Conservation (phyloP, 2,113 vertebrate genomes). For the Sapayoa aenigma region DNA sequence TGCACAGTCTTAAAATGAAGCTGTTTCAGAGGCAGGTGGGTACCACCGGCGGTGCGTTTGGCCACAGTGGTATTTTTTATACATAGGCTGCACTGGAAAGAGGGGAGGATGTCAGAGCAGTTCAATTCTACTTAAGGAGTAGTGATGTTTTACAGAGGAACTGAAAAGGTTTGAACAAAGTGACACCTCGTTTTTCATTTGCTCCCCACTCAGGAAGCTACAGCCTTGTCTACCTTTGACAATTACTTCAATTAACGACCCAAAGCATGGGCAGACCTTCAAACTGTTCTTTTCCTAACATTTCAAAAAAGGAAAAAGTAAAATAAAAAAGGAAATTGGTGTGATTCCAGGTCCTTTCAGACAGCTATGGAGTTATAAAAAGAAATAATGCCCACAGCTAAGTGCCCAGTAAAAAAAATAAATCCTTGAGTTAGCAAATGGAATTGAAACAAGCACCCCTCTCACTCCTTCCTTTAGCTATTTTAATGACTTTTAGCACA, state of each 20-base stretch:
- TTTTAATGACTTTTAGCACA: neutral
- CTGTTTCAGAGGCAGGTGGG: neutral
- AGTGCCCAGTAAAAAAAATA: neutral
- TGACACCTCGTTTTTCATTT: neutral
- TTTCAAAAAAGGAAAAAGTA: neutral
- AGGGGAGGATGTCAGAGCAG: neutral
- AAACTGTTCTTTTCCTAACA: neutral
- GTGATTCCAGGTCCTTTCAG: neutral
- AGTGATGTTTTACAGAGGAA: neutral
- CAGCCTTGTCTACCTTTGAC: neutral
- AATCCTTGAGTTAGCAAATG: neutral
- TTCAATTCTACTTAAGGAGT: neutral
- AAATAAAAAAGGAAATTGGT: neutral
- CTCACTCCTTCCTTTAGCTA: neutral
- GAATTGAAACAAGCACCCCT: neutral
- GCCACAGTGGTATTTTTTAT: rapidly evolving
- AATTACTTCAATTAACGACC: neutral
- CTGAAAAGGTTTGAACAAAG: neutral
- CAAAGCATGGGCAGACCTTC: neutral
- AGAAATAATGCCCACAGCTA: neutral
- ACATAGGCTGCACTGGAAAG: neutral
- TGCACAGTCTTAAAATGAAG: rapidly evolving
- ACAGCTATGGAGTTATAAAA: neutral
- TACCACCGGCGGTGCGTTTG: neutral
- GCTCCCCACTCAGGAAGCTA: neutral